Percentiles rank a stretch among this genome's conserved stretches.
phyloP scores from a whole-genome alignment of 2,113 vertebrate species.

The Alligator sinensis region DNA sequence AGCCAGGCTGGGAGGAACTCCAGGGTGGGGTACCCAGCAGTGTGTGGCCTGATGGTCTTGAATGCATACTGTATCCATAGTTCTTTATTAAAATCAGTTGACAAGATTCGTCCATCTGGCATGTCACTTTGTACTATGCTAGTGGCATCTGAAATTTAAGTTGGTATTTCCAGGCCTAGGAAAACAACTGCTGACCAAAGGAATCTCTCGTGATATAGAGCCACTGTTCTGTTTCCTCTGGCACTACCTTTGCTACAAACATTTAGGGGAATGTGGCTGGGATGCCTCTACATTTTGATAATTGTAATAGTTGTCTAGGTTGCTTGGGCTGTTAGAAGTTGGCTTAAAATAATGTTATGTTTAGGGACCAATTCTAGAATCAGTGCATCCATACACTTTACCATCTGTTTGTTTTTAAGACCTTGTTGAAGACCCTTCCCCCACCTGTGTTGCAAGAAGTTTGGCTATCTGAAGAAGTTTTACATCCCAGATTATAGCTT shows the following conservation, averaged over 20 bases:
- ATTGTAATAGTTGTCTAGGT: neutral
- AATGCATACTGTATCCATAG: no score
- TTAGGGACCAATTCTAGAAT: neutral
- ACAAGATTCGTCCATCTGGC: neutral
- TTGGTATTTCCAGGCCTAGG: neutral
- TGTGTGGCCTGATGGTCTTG: no score
- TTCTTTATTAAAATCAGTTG: neutral
- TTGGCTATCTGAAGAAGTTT: neutral
- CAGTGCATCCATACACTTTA: neutral
- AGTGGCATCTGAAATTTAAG: neutral
- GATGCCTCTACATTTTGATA: neutral
- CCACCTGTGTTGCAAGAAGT: neutral
- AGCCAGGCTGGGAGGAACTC: neutral
- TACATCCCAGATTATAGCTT: neutral
- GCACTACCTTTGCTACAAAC: fast-evolving
- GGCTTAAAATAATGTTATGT: neutral
- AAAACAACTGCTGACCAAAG: neutral
- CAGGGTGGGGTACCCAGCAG: no score
- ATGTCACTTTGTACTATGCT: neutral
- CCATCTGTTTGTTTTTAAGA: neutral
- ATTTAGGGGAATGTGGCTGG: neutral
- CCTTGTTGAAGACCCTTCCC: neutral
- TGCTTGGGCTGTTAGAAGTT: neutral
- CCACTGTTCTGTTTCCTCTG: fast-evolving
- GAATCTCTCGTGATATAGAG: fast-evolving